A percentile compares a stretch with the other conserved stretches of the same genome.
phyloP scores from a whole-genome alignment of 1,140 invertebrate species.

The Tetramorium simillimum region DNA sequence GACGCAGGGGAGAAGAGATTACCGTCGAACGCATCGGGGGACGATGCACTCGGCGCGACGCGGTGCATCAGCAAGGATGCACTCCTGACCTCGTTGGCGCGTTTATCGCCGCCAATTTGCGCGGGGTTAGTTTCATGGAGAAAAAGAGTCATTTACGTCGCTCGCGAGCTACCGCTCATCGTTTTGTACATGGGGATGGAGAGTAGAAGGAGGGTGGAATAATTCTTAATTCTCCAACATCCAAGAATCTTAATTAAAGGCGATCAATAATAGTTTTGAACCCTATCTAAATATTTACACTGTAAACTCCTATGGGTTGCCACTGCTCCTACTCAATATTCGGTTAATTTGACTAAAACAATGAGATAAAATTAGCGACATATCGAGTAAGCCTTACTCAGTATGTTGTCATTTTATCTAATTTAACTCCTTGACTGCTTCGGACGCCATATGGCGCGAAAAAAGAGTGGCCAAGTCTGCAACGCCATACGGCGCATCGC shows the following conservation, averaged over 20 bases:
- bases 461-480: no score
- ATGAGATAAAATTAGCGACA: no score
- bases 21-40: constrained; percentile 51
- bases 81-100: constrained; percentile 46
- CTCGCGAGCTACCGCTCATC: not conserved
- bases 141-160: constrained; percentile 6
- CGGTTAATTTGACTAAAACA: no score
- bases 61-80: constrained; percentile 24
- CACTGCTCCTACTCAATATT: no score
- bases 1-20: constrained; percentile 55
- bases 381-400: no score
- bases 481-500: no score
- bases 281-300: not conserved
- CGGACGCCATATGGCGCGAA: no score
- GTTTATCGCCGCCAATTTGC: constrained; percentile 50
- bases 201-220: not conserved
- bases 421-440: no score
- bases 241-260: not conserved
- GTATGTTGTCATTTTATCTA: no score
- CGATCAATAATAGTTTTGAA: not conserved
- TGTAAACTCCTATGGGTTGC: no score
- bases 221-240: not conserved
- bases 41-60: constrained; percentile 35
- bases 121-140: not conserved
- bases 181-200: not conserved